Conservation (phyloP, 2,888 invertebrate genomes). For the Linyphia triangularis region DNA sequence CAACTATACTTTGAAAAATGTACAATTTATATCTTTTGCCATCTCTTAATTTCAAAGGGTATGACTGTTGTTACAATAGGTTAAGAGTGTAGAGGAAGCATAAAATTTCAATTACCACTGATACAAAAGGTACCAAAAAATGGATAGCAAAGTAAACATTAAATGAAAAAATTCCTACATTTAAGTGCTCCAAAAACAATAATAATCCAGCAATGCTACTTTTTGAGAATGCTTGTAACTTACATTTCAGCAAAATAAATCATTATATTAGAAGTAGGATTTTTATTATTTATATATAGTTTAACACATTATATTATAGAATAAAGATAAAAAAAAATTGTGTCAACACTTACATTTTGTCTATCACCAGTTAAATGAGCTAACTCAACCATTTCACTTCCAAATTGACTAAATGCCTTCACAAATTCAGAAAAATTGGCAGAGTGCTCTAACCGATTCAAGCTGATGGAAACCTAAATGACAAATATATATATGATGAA, state of each 20-base stretch:
- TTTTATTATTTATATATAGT: neutral
- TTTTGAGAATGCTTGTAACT: neutral
- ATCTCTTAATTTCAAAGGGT: too few species aligned
- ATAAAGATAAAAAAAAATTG: neutral
- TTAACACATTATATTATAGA: neutral
- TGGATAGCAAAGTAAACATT: too few species aligned
- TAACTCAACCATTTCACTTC: constrained; percentile 98
- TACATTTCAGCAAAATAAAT: neutral
- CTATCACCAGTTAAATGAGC: constrained; percentile 93
- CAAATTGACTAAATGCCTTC: constrained; percentile 98
- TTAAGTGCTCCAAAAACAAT: too few species aligned
- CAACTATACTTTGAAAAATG: too few species aligned
- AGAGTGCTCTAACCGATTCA: constrained; percentile 81
- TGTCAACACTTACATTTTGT: constrained; percentile 84
- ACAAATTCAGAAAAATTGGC: constrained; percentile 92
- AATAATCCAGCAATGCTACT: too few species aligned
- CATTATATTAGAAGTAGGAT: neutral
- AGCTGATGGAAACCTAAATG: constrained; percentile 75
- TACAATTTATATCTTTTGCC: too few species aligned
- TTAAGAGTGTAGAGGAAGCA: too few species aligned
- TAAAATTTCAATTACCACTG: too few species aligned
- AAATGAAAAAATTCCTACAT: too few species aligned
- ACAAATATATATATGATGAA: neutral
- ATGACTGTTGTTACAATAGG: too few species aligned
- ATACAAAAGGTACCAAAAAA: too few species aligned